Percentiles rank a stretch among this genome's conserved stretches.
These are phyloP conservation scores for Capreolus pygargus DNA, from an alignment of 2,113 vertebrate genomes.

Conservation along the genomic window DNA sequence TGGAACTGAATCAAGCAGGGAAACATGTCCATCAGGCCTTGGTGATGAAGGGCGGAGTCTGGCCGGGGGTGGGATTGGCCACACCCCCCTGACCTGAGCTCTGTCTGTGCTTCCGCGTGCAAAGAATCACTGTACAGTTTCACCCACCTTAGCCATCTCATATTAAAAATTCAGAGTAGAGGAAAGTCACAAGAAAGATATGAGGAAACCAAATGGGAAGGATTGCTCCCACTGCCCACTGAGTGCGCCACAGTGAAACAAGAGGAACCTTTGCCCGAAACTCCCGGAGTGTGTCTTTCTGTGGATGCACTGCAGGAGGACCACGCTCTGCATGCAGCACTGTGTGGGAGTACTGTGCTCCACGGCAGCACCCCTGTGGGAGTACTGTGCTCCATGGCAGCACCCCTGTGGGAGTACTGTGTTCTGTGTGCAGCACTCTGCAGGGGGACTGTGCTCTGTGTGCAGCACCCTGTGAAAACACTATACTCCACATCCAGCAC, in stretches of 20 bases:
- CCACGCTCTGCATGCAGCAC: neutral
- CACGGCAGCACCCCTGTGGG: rapidly evolving
- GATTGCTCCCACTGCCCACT: rapidly evolving
- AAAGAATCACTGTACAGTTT: neutral
- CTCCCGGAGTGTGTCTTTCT: rapidly evolving
- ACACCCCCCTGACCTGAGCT: too few relatives aligned
- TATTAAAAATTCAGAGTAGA: neutral
- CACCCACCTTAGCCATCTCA: neutral
- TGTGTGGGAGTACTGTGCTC: rapidly evolving
- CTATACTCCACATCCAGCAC: too few relatives aligned
- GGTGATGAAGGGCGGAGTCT: rapidly evolving
- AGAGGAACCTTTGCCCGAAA: rapidly evolving
- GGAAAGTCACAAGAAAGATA: neutral
- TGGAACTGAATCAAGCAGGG: neutral
- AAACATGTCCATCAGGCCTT: rapidly evolving
- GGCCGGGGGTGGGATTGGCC: rapidly evolving
- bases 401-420: rapidly evolving
- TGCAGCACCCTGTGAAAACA: neutral
- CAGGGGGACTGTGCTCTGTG: rapidly evolving
- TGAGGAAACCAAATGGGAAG: too few relatives aligned
- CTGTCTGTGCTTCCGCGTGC: rapidly evolving
- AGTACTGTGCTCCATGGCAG: neutral
- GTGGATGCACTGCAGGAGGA: rapidly evolving
- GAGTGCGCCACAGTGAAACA: neutral
- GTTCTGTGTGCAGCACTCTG: neutral